Base-by-base conservation (phyloP, 1,140 invertebrate genomes). In the Copidosoma floridanum region DNA sequence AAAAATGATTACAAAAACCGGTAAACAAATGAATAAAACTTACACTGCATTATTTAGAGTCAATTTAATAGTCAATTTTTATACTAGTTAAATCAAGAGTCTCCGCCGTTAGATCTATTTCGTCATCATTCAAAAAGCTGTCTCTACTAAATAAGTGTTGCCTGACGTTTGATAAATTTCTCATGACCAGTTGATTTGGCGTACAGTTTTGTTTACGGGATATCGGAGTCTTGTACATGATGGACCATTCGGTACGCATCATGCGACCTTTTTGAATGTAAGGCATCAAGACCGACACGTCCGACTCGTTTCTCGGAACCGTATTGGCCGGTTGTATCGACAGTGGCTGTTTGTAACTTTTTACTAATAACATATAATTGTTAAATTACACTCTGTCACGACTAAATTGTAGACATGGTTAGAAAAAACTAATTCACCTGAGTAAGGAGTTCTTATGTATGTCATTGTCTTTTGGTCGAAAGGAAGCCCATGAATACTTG, bases 91-190 rank as follows among this genome's bases (percentile, higher is more conserved):
- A 68, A 59, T 81, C 73, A 2, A 76, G 54, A 29, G 65, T 80
- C 44, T 78, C 72, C 32, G 40, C 41, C 3, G 68, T 59, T 5
- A 76, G 57, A 62, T 71, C 71, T 11, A 70, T 66, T 24, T 74
- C 69, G 7, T 46, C 60, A 0, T 73, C 61, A 26, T 64, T 57
- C 16, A 62, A 24, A 46, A 80, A 73, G 67, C 68, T 78, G 18
- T 79, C 75, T 51, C 77, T 73, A 21, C 74, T 78, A 50, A 81
- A 81, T 32, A 81, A 71, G 67, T 81, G 79, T 56, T 79, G 78
- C 44, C 79, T 73, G 12, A 81, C 58, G 23, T 37, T 76, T 14
- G 70, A 71, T 0, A 77, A 59, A 63, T 75, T 70, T 50, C 61
- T 66, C 40, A 47, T 57, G 63, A 68, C 72, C 14, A 63, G 59